These are phyloP conservation scores for Parapristionchus giblindavisi DNA, from an alignment of 2,888 invertebrate species.

Conservation along the genomic window DNA sequence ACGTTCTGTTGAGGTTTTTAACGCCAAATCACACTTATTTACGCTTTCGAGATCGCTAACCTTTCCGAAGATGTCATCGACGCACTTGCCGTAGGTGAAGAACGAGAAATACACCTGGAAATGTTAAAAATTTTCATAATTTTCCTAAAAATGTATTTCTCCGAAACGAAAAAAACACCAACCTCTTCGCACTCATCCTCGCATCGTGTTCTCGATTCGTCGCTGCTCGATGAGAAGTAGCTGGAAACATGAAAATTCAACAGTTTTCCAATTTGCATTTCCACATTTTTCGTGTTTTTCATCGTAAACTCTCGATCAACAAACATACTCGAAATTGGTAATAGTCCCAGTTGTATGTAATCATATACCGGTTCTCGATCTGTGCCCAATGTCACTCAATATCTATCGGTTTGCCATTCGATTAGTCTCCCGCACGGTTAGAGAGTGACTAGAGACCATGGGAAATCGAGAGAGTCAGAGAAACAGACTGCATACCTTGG, in stretches of 20 bases:
- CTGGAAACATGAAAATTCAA: slow-evolving; percentile 49
- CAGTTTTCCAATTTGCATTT: slow-evolving; percentile 11
- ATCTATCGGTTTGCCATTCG: background rate
- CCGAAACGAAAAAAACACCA: background rate
- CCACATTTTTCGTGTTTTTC: background rate
- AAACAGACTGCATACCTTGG: too few species aligned
- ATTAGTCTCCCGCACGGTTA: too few species aligned
- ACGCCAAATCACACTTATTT: background rate
- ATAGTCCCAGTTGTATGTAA: background rate
- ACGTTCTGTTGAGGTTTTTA: background rate
- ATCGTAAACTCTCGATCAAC: slow-evolving; percentile 4
- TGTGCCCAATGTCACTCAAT: background rate
- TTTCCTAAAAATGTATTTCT: background rate
- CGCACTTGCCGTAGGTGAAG: slow-evolving; percentile 67
- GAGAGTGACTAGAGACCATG: slow-evolving; percentile 1
- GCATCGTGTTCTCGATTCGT: slow-evolving; percentile 64
- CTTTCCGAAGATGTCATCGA: slow-evolving; percentile 59
- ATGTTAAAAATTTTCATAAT: background rate
- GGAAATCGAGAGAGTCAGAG: background rate
- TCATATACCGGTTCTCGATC: background rate
- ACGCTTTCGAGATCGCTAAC: background rate
- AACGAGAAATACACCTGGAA: slow-evolving; percentile 63
- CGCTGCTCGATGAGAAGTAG: slow-evolving; percentile 64
- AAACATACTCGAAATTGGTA: background rate
- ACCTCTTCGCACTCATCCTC: slow-evolving; percentile 69